Conservation (phyloP, 64 coral and sea anemone genomes). For the Anthopleura sola region DNA sequence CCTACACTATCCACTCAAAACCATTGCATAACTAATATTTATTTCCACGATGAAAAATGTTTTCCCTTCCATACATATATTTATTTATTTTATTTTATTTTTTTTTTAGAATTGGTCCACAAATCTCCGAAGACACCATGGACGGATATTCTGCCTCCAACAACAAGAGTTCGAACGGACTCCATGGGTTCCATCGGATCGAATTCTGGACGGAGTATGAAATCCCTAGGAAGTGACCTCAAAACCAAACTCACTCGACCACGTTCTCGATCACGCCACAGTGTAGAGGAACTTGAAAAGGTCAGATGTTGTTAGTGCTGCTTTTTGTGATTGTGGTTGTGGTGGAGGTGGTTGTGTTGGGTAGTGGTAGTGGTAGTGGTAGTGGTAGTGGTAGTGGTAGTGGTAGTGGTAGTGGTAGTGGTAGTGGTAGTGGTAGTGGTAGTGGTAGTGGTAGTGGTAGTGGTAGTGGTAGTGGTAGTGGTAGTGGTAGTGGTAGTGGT, state of each 20-base stretch:
- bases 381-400: too few relatives aligned
- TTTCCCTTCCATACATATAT: not conserved
- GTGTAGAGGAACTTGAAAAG: slow-evolving; percentile 53
- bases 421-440: too few relatives aligned
- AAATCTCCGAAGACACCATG: slow-evolving; percentile 4
- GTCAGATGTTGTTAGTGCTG: not conserved
- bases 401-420: not conserved
- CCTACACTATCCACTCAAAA: too few relatives aligned
- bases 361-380: too few relatives aligned
- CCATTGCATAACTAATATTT: not conserved
- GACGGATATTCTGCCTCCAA: slow-evolving; percentile 20
- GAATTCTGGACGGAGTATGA: slow-evolving; percentile 36
- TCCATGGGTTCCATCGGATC: not conserved
- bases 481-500: not conserved
- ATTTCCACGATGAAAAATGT: not conserved
- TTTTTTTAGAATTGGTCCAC: slow-evolving; percentile 29
- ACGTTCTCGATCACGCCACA: slow-evolving; percentile 26
- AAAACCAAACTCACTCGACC: slow-evolving; percentile 49
- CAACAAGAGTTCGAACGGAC: slow-evolving; percentile 29
- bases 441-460: not conserved
- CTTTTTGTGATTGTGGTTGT: not conserved
- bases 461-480: not conserved
- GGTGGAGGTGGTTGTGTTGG: too few relatives aligned
- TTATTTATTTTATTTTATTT: too few relatives aligned
- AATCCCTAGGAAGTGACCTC: slow-evolving; percentile 34